phyloP scores from a whole-genome alignment of 2,888 invertebrate species.

The Euplagia quadripunctaria region DNA sequence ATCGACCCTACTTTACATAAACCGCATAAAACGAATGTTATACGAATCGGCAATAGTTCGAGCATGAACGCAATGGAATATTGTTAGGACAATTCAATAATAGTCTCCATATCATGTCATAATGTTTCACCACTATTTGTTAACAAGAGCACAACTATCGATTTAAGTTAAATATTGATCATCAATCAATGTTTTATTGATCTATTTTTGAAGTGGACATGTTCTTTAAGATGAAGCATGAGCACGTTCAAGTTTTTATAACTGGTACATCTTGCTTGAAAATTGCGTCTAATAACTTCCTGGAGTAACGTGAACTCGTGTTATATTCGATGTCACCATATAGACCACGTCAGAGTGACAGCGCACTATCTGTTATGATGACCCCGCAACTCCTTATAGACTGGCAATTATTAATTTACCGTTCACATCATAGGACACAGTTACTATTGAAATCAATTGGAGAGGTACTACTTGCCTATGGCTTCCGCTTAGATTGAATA shows the following conservation, averaged over 20 bases:
- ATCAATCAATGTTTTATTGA: too few species aligned
- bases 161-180: conserved; percentile 13
- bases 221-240: conserved; percentile 50
- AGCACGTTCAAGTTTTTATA: conserved; percentile 57
- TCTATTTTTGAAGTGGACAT: conserved; percentile 33
- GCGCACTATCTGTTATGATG: conserved; percentile 30
- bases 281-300: conserved; percentile 74
- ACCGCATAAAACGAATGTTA: conserved; percentile 52
- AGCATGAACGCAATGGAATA: conserved; percentile 42
- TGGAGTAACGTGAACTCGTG: conserved; percentile 60
- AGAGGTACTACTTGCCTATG: background rate
- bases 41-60: conserved; percentile 34
- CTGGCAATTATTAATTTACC: conserved; percentile 23
- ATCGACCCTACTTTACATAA: conserved; percentile 55
- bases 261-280: conserved; percentile 50
- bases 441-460: background rate
- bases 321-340: conserved; percentile 45
- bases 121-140: conserved; percentile 7
- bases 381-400: conserved; percentile 30
- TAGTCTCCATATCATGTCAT: conserved; percentile 32
- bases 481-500: background rate
- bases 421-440: conserved; percentile 1
- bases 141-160: conserved; percentile 18
- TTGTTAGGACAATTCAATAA: conserved; percentile 48
- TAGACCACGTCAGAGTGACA: conserved; percentile 48